phyloP scores from a whole-genome alignment of 1,140 invertebrate genomes.

The Laupala kohalensis region DNA sequence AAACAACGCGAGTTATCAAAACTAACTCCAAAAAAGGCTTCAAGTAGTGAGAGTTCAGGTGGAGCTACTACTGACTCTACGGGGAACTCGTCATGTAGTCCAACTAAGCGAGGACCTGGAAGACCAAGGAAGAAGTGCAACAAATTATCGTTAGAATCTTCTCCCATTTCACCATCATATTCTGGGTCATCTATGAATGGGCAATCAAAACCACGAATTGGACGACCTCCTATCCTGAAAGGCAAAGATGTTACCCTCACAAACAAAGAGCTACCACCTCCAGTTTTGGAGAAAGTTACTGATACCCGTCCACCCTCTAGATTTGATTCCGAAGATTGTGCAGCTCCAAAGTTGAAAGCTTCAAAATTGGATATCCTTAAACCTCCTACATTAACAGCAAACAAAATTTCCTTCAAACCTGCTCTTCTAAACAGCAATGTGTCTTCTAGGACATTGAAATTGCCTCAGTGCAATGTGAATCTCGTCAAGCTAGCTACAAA shows the following conservation, averaged over 20 bases:
- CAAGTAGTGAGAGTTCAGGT: neutral
- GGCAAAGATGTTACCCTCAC: constrained; percentile 10
- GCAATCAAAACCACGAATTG: neutral
- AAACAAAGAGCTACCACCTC: constrained; percentile 21
- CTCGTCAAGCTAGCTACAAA: constrained; percentile 24
- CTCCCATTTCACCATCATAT: neutral
- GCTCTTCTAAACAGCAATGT: neutral
- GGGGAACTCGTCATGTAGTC: neutral
- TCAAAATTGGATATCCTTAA: constrained; percentile 23
- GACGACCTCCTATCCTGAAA: neutral
- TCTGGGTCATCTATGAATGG: neutral
- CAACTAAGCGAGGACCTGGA: constrained; percentile 25
- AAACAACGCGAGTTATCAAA: constrained; percentile 68
- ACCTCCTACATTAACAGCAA: constrained; percentile 25
- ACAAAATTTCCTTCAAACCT: constrained; percentile 16
- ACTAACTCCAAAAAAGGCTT: constrained; percentile 38
- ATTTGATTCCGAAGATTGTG: constrained; percentile 8
- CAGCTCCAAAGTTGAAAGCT: constrained; percentile 20
- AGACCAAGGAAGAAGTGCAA: constrained; percentile 25
- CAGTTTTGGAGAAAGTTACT: constrained; percentile 25
- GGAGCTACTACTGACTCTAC: constrained; percentile 3
- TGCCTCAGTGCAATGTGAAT: constrained; percentile 29
- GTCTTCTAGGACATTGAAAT: constrained; percentile 19
- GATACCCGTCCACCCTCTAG: constrained; percentile 6
- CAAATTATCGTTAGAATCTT: constrained; percentile 1